These are phyloP conservation scores for Heliothis virescens DNA, from an alignment of 1,140 invertebrate genomes.

Conservation along the genomic window DNA sequence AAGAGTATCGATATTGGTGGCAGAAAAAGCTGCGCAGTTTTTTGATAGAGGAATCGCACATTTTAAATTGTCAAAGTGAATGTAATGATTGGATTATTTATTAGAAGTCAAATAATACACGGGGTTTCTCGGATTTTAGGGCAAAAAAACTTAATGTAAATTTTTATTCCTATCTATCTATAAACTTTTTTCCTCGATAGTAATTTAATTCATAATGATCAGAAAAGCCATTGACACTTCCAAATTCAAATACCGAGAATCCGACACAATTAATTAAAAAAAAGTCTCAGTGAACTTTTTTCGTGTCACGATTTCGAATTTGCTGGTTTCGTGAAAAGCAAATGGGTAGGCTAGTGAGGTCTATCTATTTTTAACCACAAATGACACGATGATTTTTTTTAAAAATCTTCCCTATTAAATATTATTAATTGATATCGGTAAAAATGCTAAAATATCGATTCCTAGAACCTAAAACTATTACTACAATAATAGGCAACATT, in stretches of 20 bases:
- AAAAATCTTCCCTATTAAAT: not conserved
- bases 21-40: too few species aligned
- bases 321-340: conserved; percentile 9
- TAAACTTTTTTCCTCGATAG: not conserved
- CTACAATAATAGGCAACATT: conserved; percentile 29
- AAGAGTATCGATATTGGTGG: too few species aligned
- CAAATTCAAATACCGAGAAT: conserved; percentile 13
- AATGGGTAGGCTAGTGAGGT: conserved; percentile 23
- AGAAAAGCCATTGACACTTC: conserved; percentile 25
- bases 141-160: too few species aligned
- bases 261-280: conserved; percentile 29
- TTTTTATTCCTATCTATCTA: too few species aligned
- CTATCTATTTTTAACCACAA: conserved; percentile 16
- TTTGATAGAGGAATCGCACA: too few species aligned
- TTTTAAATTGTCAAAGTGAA: too few species aligned
- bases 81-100: too few species aligned
- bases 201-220: not conserved
- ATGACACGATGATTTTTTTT: not conserved
- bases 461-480: conserved; percentile 26
- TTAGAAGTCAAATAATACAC: too few species aligned
- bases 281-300: not conserved
- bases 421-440: conserved; percentile 2
- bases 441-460: conserved; percentile 16
- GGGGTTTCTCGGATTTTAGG: too few species aligned
- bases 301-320: conserved; percentile 30